A percentile compares a stretch with the other conserved stretches of the same genome.
Conservation (phyloP, 2,797 vertebrate species). For the Acridotheres tristis region DNA sequence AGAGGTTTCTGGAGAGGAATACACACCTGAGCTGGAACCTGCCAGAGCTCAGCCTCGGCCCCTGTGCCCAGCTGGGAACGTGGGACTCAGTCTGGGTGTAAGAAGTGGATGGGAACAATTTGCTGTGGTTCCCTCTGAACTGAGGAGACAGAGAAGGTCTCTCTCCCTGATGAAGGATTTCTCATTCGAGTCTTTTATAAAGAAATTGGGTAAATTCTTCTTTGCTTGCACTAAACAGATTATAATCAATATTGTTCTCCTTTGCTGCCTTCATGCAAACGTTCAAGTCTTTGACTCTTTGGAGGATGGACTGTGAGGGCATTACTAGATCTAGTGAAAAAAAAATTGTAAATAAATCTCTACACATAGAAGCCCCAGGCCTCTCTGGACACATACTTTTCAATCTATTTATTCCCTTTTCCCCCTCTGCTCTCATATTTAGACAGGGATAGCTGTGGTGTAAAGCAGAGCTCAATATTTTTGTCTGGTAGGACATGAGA, state of each 20-base stretch:
- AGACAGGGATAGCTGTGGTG: background rate
- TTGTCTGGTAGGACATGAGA: slow-evolving; percentile 47
- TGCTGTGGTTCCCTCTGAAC: background rate
- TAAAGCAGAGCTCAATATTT: slow-evolving; percentile 35
- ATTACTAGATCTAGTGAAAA: background rate
- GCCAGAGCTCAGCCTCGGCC: background rate
- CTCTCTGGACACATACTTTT: background rate
- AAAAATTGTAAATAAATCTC: background rate
- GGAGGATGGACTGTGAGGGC: background rate
- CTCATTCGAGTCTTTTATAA: background rate
- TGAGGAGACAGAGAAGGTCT: background rate
- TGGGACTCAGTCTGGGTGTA: background rate
- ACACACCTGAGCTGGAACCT: background rate
- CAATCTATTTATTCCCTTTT: background rate
- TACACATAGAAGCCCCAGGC: background rate
- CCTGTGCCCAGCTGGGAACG: background rate
- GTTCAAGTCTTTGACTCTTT: background rate
- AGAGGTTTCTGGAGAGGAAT: background rate
- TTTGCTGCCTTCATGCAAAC: background rate
- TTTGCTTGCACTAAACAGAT: background rate
- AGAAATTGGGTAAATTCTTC: background rate
- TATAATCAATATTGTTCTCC: background rate
- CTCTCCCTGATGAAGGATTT: background rate
- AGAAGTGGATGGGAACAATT: background rate
- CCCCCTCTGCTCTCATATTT: background rate